These are phyloP conservation scores for Falcunculus frontatus DNA, from an alignment of 2,113 vertebrate species.

Conservation along the genomic window DNA sequence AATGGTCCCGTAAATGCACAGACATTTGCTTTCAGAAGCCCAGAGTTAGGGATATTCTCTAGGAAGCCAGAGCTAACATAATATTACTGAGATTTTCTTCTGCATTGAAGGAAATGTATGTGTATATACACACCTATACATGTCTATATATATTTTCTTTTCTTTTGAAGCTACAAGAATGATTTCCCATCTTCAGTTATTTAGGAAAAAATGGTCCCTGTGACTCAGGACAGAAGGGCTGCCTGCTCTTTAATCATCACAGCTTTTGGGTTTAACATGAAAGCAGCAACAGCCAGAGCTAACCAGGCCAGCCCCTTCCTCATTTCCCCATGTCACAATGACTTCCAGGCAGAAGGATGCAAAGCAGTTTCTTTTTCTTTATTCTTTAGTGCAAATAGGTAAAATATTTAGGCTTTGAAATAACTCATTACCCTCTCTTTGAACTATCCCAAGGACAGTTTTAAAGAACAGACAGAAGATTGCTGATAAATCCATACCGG, in stretches of 20 bases:
- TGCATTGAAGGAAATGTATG: background rate
- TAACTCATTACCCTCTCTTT: background rate
- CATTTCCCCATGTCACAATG: rapidly evolving
- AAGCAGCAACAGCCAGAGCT: background rate
- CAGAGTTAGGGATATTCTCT: background rate
- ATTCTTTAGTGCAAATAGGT: background rate
- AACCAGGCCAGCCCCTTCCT: background rate
- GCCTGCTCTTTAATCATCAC: background rate
- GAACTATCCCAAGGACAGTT: background rate
- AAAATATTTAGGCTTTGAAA: background rate
- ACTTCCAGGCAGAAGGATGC: background rate
- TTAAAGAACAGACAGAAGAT: background rate
- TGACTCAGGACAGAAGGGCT: background rate
- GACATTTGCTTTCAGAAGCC: background rate
- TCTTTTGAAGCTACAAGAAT: background rate
- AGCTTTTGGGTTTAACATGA: background rate
- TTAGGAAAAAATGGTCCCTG: background rate
- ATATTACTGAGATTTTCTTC: background rate
- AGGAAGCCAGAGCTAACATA: background rate
- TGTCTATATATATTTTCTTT: rapidly evolving
- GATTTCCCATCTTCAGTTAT: background rate
- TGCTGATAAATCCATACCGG: background rate
- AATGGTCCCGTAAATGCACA: background rate
- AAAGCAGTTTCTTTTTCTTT: background rate
- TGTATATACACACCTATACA: rapidly evolving